Evolutionary conservation across 1,140 invertebrate species (phyloP).

Genomic region (Tetraneura akinire): DNA sequence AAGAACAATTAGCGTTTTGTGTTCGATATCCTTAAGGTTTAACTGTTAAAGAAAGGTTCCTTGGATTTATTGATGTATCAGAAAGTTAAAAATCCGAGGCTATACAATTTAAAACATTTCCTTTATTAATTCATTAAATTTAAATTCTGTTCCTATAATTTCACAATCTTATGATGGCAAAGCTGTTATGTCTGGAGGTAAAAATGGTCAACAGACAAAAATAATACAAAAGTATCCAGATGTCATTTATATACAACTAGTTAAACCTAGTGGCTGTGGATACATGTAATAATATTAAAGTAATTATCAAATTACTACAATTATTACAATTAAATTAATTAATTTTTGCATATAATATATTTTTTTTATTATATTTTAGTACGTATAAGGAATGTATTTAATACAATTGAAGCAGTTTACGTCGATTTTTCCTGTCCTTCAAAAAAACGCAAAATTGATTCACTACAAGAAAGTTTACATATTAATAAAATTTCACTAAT

Average conservation of each 20-base stretch:
- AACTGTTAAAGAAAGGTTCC: constrained; percentile 13
- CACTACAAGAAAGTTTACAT: background rate
- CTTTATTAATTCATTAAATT: constrained; percentile 7
- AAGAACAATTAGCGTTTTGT: constrained; percentile 3
- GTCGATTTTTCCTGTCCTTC: background rate
- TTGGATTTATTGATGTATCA: constrained; percentile 2
- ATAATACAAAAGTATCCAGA: background rate
- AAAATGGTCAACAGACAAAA: constrained; percentile 11
- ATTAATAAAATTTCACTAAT: background rate
- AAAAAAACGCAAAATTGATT: background rate
- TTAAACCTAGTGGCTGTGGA: background rate
- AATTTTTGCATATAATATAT: background rate
- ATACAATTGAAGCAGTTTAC: background rate
- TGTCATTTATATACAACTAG: constrained; percentile 4
- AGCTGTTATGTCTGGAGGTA: constrained; percentile 2
- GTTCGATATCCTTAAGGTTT: background rate
- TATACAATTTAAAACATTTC: background rate
- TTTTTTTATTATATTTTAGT: background rate
- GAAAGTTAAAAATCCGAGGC: background rate
- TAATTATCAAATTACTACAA: background rate
- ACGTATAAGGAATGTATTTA: background rate
- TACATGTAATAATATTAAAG: constrained; percentile 10
- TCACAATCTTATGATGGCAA: constrained; percentile 1
- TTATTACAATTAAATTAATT: background rate
- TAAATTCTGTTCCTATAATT: constrained; percentile 3